Evolutionary conservation across 2,797 vertebrate species (phyloP).

Genomic region (Galaxias olidus): DNA sequence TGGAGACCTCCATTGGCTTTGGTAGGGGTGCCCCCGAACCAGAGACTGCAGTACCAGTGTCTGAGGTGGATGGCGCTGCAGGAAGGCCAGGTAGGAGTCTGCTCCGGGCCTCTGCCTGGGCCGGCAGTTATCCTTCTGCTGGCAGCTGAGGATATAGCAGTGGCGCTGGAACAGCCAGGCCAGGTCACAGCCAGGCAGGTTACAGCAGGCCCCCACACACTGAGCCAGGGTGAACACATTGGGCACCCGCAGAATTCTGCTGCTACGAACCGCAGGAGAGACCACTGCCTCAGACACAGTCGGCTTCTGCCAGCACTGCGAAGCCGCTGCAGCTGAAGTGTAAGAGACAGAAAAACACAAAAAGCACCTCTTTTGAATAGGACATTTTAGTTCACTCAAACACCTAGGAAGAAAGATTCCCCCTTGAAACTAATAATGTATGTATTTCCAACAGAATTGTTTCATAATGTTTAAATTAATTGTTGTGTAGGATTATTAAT

Average conservation of each 20-base stretch:
- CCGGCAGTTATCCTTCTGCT: slow-evolving; percentile 75
- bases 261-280: slow-evolving; percentile 77
- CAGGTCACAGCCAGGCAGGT: slow-evolving; percentile 81
- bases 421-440: not conserved
- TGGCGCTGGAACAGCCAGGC: slow-evolving; percentile 86
- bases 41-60: slow-evolving; percentile 70
- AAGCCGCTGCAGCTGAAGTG: slow-evolving; percentile 73
- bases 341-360: slow-evolving; percentile 13
- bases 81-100: slow-evolving; percentile 81
- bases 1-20: slow-evolving; percentile 51
- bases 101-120: slow-evolving; percentile 77
- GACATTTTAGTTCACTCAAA: too few species aligned
- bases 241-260: slow-evolving; percentile 79
- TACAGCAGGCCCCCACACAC: slow-evolving; percentile 83
- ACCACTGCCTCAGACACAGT: slow-evolving; percentile 80
- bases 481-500: too few species aligned
- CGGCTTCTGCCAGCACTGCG: slow-evolving; percentile 82
- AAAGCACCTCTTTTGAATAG: too few species aligned
- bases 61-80: slow-evolving; percentile 74
- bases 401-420: not conserved
- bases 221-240: slow-evolving; percentile 70
- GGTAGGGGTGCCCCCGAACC: slow-evolving; percentile 70
- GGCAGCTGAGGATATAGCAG: slow-evolving; percentile 89
- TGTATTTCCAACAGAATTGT: too few species aligned
- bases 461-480: too few species aligned